phyloP scores from a whole-genome alignment of 2,797 vertebrate genomes.

The Perodicticus potto region DNA sequence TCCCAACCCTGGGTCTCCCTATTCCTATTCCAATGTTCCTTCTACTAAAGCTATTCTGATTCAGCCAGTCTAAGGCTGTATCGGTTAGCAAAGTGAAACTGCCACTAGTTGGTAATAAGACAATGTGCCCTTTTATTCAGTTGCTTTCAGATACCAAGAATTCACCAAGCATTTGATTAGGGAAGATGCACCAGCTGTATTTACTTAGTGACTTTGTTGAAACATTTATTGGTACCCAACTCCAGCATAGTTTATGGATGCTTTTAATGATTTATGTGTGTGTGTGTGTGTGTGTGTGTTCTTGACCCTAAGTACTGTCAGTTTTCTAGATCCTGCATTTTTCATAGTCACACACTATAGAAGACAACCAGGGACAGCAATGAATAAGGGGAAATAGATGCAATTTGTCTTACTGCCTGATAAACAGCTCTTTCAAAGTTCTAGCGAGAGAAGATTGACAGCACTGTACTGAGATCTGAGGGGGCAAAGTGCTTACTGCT shows the following conservation, averaged over 20 bases:
- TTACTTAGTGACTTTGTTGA: constrained; percentile 40
- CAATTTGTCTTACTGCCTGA: neutral
- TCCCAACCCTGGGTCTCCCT: neutral
- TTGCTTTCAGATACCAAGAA: neutral
- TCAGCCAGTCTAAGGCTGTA: neutral
- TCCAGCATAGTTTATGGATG: neutral
- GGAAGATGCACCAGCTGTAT: constrained; percentile 39
- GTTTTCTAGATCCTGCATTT: constrained; percentile 51
- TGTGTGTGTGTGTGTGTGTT: neutral
- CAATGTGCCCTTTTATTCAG: neutral
- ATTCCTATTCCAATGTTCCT: neutral
- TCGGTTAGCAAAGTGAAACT: constrained; percentile 50
- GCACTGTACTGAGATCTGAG: neutral
- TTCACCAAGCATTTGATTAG: constrained; percentile 56
- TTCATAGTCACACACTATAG: constrained; percentile 41
- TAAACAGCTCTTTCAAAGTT: constrained; percentile 21
- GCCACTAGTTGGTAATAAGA: constrained; percentile 1
- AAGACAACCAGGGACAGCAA: constrained; percentile 30
- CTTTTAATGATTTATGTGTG: neutral
- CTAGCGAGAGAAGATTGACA: constrained; percentile 8
- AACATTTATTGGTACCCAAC: constrained; percentile 39
- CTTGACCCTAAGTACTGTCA: neutral
- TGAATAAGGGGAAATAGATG: constrained; percentile 42
- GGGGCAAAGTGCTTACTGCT: neutral
- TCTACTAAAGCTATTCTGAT: neutral